Evolutionary conservation across 2,797 vertebrate genomes (phyloP).

Genomic region (Rhabdophis nuchalis): DNA sequence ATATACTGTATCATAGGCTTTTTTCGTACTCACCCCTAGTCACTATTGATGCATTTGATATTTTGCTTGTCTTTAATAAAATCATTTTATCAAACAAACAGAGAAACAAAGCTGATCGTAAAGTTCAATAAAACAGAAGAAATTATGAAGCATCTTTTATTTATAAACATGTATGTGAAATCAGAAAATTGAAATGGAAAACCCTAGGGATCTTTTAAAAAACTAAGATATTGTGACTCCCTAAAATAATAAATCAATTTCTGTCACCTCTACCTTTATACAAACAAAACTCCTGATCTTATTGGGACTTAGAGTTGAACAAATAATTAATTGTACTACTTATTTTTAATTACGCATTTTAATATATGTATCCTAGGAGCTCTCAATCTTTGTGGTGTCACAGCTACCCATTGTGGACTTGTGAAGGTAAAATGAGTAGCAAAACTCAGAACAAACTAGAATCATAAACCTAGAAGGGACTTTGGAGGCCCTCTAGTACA

Average conservation of each 20-base stretch:
- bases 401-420: not conserved
- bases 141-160: not conserved
- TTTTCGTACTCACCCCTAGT: not conserved
- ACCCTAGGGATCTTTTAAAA: not conserved
- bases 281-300: not conserved
- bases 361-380: not conserved
- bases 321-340: not conserved
- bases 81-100: not conserved
- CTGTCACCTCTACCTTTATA: not conserved
- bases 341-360: not conserved
- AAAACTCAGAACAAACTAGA: not conserved
- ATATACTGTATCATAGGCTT: not conserved
- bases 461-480: too few species aligned
- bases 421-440: not conserved
- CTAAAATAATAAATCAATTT: not conserved
- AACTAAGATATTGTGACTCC: not conserved
- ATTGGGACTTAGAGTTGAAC: not conserved
- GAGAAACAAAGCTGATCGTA: not conserved
- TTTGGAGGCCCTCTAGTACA: too few species aligned
- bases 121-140: not conserved
- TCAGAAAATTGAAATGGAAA: not conserved
- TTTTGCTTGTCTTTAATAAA: not conserved
- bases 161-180: not conserved
- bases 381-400: not conserved
- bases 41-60: not conserved